Conservation (phyloP, 1,140 invertebrate genomes). For the Panonychus citri region DNA sequence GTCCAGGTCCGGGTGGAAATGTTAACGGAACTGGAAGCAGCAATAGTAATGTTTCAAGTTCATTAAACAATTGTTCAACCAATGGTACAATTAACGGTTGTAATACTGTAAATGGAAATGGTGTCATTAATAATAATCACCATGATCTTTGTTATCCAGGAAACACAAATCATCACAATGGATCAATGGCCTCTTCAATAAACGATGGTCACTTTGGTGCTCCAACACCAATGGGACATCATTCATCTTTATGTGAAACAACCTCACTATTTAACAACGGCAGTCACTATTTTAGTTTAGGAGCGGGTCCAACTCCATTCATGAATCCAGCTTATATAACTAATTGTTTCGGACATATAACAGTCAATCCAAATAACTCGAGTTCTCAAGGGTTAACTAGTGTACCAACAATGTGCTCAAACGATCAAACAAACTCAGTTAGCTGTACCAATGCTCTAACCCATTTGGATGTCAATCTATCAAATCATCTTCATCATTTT, state of each 20-base stretch:
- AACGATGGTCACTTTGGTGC: not conserved
- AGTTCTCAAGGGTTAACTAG: not conserved
- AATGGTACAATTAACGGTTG: not conserved
- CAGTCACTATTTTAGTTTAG: not conserved
- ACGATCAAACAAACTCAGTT: conserved; percentile 2
- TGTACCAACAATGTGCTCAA: not conserved
- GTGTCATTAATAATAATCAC: not conserved
- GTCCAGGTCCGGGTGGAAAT: too few species aligned
- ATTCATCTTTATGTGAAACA: not conserved
- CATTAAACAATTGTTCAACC: not conserved
- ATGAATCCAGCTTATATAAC: not conserved
- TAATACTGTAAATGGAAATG: not conserved
- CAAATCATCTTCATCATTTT: conserved; percentile 1
- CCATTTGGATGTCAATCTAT: not conserved
- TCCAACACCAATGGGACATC: not conserved
- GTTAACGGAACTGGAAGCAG: too few species aligned
- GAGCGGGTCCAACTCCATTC: not conserved
- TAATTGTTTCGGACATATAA: not conserved
- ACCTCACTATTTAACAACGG: not conserved
- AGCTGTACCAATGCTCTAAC: not conserved
- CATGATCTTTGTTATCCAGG: not conserved
- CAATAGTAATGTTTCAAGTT: too few species aligned
- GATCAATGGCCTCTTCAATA: not conserved
- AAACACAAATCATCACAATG: not conserved
- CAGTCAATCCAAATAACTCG: not conserved